These are phyloP conservation scores for Benitochromis conjunctus DNA, from an alignment of 2,113 vertebrate species.

Conservation along the genomic window DNA sequence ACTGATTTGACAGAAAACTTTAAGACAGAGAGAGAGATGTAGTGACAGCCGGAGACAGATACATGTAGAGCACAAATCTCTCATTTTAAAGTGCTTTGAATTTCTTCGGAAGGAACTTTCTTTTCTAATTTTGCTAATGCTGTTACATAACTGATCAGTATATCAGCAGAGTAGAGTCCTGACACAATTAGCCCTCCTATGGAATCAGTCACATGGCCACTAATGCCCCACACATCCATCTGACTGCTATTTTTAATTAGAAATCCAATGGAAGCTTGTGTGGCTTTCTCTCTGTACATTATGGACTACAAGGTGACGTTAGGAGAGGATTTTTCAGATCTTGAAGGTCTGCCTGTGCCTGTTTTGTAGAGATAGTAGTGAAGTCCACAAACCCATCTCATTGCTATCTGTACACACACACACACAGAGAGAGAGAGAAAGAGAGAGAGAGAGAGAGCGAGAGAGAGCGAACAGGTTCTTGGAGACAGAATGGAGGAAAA, in stretches of 20 bases:
- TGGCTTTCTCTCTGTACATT: background rate
- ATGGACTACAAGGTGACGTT: background rate
- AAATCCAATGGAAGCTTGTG: background rate
- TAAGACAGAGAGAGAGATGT: background rate
- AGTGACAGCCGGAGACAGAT: background rate
- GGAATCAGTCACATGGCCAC: conserved; percentile 33
- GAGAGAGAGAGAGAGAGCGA: no score
- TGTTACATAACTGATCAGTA: conserved; percentile 50
- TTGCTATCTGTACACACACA: conserved; percentile 38
- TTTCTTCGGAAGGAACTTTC: conserved; percentile 34
- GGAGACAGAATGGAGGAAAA: conserved; percentile 7
- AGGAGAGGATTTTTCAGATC: conserved; percentile 24
- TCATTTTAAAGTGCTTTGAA: conserved; percentile 9
- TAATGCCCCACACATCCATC: conserved; percentile 11
- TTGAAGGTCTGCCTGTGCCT: conserved; percentile 50
- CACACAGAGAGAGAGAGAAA: no score
- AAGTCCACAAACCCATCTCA: conserved; percentile 57
- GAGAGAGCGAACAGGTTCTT: no score
- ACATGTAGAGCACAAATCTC: background rate
- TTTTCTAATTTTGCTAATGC: conserved; percentile 35
- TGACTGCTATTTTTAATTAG: conserved; percentile 31
- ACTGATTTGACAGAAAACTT: background rate
- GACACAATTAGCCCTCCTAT: conserved; percentile 39
- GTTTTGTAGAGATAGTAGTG: conserved; percentile 62
- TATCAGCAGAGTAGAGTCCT: conserved; percentile 10